Evolutionary conservation across 2,797 vertebrate species (phyloP).

Genomic region (Natrix natrix): DNA sequence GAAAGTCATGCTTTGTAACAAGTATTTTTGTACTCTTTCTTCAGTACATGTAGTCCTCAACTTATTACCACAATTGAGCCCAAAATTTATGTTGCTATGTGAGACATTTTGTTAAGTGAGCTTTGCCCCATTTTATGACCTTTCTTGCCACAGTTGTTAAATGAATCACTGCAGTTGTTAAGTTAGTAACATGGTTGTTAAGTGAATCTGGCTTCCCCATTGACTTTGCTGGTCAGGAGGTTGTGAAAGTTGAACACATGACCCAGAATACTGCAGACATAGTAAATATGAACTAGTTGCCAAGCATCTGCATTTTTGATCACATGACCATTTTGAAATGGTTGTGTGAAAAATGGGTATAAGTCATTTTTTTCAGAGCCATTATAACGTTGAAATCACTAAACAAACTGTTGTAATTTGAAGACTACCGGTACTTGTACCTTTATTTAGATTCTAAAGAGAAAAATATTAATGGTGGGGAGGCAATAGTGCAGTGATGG

Average conservation of each 20-base stretch:
- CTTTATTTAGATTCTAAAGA: neutral
- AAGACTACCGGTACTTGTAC: neutral
- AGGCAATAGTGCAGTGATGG: neutral
- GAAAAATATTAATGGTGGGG: neutral
- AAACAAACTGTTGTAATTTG: neutral
- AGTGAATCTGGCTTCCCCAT: neutral
- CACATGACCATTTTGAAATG: neutral
- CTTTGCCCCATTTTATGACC: neutral
- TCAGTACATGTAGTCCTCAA: neutral
- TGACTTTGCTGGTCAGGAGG: neutral
- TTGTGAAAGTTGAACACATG: too few species aligned
- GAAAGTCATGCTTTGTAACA: neutral
- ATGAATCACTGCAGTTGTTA: neutral
- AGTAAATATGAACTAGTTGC: too few species aligned
- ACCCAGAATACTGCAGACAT: too few species aligned
- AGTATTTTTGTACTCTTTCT: neutral
- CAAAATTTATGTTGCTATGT: neutral
- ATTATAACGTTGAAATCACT: neutral
- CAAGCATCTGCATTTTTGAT: neutral
- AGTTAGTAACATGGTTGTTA: neutral
- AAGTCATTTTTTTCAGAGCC: neutral
- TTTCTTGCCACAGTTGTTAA: neutral
- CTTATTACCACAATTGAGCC: neutral
- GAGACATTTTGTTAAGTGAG: neutral
- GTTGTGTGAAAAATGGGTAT: too few species aligned